These are phyloP conservation scores for Sebastes trivittatus DNA, from an alignment of 2,797 vertebrate genomes.

Conservation along the genomic window DNA sequence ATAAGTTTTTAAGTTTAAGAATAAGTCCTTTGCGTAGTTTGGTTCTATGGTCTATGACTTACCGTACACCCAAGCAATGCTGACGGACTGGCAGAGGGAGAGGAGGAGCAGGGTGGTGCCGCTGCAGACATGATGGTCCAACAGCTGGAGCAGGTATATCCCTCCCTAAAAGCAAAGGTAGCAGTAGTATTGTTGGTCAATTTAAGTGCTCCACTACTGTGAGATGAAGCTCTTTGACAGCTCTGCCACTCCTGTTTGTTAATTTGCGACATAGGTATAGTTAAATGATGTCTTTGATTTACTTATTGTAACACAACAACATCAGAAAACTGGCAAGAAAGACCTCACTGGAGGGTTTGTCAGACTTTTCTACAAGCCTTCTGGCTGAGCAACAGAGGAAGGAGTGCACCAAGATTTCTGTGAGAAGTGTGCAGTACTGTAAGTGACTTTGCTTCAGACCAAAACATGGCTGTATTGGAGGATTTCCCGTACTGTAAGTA, in stretches of 20 bases:
- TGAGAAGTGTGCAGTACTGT: not conserved
- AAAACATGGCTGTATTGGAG: not conserved
- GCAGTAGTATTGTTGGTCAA: not conserved
- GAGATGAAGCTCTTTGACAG: not conserved
- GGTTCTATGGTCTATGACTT: not conserved
- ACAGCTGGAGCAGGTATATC: slow-evolving; percentile 72
- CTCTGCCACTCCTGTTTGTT: not conserved
- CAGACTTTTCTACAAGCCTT: no score
- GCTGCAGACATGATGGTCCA: slow-evolving; percentile 77
- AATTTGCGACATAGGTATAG: no score
- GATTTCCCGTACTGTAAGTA: not conserved
- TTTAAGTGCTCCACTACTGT: not conserved
- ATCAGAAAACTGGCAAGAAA: no score
- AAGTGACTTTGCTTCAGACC: not conserved
- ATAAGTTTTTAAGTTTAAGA: not conserved
- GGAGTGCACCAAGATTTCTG: not conserved
- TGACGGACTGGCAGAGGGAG: slow-evolving; percentile 66
- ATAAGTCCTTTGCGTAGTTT: not conserved
- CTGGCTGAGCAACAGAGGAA: no score
- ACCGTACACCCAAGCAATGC: slow-evolving; percentile 77
- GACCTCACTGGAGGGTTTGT: no score
- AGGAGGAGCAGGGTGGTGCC: slow-evolving; percentile 72
- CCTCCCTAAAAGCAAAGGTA: slow-evolving; percentile 57
- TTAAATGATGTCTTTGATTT: not conserved
- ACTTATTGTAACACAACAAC: not conserved